Evolutionary conservation across 2,113 vertebrate genomes (phyloP), one percentile per base, ranked within the genome.

Genomic region (Psettodes erumei): DNA sequence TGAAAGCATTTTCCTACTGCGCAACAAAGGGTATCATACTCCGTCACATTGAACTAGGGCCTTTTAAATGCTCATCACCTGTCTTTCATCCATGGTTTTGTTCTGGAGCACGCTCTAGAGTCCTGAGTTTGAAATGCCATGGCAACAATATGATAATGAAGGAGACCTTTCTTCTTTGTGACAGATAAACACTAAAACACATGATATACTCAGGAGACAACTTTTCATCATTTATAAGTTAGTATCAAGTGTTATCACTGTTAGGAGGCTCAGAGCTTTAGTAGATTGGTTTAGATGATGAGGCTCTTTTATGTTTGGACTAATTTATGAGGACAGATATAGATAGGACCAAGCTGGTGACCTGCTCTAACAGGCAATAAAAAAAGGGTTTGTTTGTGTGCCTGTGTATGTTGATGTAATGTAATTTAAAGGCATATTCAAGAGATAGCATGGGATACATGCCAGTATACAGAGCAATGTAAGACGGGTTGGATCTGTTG

Each of bases 71-170:
- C 74, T 68, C 75, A 75, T 67, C 70, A 66, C 84, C 74, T 74
- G 43, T 51, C 42, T 70, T 64, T 80, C 67, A 67, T 47, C 76
- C 48, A 19, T 47, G 81, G 32, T 75, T 77, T 33, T 19, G 58
- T 33, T 53, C 61, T 15, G 48, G 65, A 63, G 21, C 45, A 21
- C 33, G 32, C 38, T 60, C 40, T 18, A 30, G 35, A 5, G 61
- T 40, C 65, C 68, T 40, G 71, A 84, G 86, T 87, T 90, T 90
- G 79, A 67, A 76, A 38, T 19, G 28, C 80, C 86, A 92, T 92
- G 88, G 88, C 83, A 90, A 92, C 90, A 86, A 84, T 90, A 88
- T 90, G 88, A 81, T 87, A 92, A 90, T 90, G 81, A 82, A 82
- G 72, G 25, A 79, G 54, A 48, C 33, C 62, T 71, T 47, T 75